These are phyloP conservation scores for Lymantria monacha DNA, from an alignment of 2,888 invertebrate genomes.

Conservation along the genomic window DNA sequence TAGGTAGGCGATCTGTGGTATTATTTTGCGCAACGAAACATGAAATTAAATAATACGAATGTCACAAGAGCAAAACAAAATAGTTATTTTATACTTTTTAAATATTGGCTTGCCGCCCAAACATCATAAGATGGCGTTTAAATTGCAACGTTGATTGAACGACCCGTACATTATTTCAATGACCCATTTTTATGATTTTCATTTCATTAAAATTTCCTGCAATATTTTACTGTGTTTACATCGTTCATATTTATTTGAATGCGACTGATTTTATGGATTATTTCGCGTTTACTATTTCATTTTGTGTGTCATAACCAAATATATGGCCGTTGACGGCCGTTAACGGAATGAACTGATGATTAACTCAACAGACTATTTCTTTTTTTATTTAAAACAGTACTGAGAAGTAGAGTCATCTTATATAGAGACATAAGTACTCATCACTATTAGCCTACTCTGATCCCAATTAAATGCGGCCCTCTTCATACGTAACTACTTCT, in stretches of 20 bases:
- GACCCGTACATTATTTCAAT: constrained; percentile 29
- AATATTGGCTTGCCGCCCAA: constrained; percentile 31
- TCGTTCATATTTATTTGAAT: constrained; percentile 26
- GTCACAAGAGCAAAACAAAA: constrained; percentile 24
- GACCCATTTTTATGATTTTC: constrained; percentile 35
- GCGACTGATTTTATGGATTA: constrained; percentile 24
- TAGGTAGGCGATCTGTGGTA: constrained; percentile 24
- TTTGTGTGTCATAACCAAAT: constrained; percentile 3
- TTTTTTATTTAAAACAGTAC: no score
- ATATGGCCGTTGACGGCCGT: constrained; percentile 1
- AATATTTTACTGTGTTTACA: constrained; percentile 36
- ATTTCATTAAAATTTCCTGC: constrained; percentile 27
- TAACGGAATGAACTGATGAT: not conserved
- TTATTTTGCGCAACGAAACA: constrained; percentile 28
- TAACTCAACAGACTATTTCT: no score
- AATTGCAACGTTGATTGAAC: constrained; percentile 40
- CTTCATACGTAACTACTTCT: no score
- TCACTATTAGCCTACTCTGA: no score
- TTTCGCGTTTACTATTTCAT: constrained; percentile 25
- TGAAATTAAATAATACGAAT: constrained; percentile 36
- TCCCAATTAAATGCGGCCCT: no score
- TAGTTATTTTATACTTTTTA: constrained; percentile 24
- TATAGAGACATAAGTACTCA: no score
- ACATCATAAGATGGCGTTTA: constrained; percentile 24
- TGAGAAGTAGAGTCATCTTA: no score